phyloP scores from a whole-genome alignment of 2,888 invertebrate species.

The Rotaria socialis region DNA sequence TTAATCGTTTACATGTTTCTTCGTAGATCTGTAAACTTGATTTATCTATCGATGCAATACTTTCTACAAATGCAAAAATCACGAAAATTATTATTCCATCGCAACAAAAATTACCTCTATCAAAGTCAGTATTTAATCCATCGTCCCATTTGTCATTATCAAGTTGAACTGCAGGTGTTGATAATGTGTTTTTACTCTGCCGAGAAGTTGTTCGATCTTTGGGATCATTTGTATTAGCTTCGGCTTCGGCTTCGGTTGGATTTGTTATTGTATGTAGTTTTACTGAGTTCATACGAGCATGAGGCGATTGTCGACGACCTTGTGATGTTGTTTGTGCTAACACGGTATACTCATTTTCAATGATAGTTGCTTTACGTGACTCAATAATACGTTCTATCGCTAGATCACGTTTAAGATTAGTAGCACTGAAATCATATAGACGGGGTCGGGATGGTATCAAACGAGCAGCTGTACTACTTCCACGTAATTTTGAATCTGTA shows the following conservation, averaged over 20 bases:
- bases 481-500: neutral
- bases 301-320: neutral
- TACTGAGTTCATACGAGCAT: neutral
- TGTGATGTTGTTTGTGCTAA: slow-evolving; percentile 12
- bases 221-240: neutral
- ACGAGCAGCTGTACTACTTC: neutral
- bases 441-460: neutral
- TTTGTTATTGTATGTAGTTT: neutral
- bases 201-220: neutral
- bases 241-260: neutral
- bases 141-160: neutral
- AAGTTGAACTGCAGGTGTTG: neutral
- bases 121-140: neutral
- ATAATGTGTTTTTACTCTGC: neutral
- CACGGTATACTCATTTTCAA: neutral
- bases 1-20: slow-evolving; percentile 35
- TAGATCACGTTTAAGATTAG: neutral
- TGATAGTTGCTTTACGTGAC: neutral
- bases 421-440: neutral
- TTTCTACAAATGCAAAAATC: neutral
- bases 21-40: neutral
- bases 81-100: neutral
- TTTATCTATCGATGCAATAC: neutral
- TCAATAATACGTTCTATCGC: neutral
- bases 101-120: neutral